Base-by-base conservation (phyloP, 2,888 invertebrate genomes). In the Drosophila peninsularis region DNA sequence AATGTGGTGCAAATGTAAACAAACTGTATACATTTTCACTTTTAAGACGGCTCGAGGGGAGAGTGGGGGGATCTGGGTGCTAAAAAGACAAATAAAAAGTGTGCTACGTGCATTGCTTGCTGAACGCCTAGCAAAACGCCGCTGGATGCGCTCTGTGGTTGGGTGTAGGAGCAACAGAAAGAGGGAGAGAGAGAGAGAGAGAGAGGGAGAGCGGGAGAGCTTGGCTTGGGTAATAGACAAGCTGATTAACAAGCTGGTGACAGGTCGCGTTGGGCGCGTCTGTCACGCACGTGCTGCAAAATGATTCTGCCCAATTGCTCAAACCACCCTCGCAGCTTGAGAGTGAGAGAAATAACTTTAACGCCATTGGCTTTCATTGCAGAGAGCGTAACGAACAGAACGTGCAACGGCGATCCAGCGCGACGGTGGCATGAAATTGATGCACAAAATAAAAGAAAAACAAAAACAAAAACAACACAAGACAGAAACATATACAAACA, bases 21-120 rank as follows among this genome's bases (percentile, higher is more conserved):
- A 76, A 88, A 78, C 66, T 78, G 88, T 85, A 57, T 80, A 74
- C 76, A 88, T 85, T 84, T 84, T 84, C 83, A 84, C 83, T 85
- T 88, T 85, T 76, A 32, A 45, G 24, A 19, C 44, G 49, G 17
- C 57, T 9, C 55, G 42, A 30, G 52, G 50, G 36, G 42, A 24
- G 32, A 9, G 9, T 37, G 49, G 62, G 54, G 32, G 36, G 3
- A 27, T 9, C 49, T 61, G 62, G 64, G 72, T 80, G 86, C 55
- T 69, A 62, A 68, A 76, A 73, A 83, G 78, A 78, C 69, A 83
- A 83, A 88, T 83, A 83, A 83, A 83, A 88, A 80, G 85, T 82
- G 36, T 52, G 55, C 80, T 64, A 83, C 83, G 82, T 84, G 88
- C 82, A 67, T 49, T 70, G 83, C 74, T 80, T 84, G 64, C 73